These are phyloP conservation scores for Drosophila ustulata DNA, from an alignment of 2,888 invertebrate genomes.

Conservation along the genomic window DNA sequence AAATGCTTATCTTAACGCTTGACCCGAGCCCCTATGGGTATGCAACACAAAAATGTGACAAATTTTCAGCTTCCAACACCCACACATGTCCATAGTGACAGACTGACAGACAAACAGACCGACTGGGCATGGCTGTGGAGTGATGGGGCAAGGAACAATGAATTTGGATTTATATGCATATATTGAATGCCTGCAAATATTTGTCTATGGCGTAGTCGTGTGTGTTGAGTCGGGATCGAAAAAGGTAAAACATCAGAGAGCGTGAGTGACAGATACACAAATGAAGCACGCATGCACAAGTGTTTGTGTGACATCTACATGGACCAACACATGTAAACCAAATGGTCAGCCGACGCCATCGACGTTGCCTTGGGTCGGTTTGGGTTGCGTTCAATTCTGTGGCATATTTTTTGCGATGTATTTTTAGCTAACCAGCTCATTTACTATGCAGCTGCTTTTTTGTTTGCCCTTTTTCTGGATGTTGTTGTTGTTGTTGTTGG, in stretches of 20 bases:
- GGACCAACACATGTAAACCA: constrained; percentile 7
- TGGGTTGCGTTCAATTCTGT: constrained; percentile 10
- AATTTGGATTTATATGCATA: constrained; percentile 41
- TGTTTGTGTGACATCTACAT: constrained; percentile 8
- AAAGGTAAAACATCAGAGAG: constrained; percentile 34
- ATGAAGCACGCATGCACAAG: constrained; percentile 2
- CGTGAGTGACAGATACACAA: constrained; percentile 31
- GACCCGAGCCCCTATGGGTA: constrained; percentile 32
- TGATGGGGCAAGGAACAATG: constrained; percentile 16
- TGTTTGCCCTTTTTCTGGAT: constrained; percentile 8
- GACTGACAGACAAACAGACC: neutral
- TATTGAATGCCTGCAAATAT: constrained; percentile 35
- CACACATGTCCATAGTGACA: neutral
- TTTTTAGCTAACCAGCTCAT: constrained; percentile 70
- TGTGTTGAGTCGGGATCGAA: neutral
- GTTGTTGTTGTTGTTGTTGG: constrained; percentile 12
- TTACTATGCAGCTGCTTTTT: constrained; percentile 47
- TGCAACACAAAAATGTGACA: constrained; percentile 32
- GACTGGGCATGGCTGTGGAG: too few relatives aligned
- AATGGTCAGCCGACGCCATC: constrained; percentile 35
- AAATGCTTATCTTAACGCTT: constrained; percentile 41
- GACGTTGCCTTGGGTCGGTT: constrained; percentile 41
- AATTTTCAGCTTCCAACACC: constrained; percentile 17
- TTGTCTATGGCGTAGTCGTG: neutral
- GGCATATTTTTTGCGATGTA: constrained; percentile 29